Conservation (phyloP, 2,888 invertebrate species). For the Fragum fragum region DNA sequence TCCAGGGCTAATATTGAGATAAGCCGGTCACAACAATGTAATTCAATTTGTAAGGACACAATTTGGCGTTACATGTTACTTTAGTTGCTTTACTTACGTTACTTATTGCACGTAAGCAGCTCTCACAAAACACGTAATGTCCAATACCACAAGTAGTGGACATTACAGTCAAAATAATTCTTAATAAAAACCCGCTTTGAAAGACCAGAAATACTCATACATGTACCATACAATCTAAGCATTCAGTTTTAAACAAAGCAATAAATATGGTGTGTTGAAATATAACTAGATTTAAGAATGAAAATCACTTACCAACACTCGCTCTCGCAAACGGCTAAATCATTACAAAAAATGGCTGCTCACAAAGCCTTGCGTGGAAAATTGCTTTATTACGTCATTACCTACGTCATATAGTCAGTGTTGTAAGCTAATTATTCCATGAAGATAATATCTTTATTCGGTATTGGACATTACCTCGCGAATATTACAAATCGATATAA, state of each 20-base stretch:
- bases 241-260: not conserved
- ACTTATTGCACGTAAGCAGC: not conserved
- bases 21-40: not conserved
- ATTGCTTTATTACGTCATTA: not conserved
- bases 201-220: not conserved
- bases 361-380: not conserved
- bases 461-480: slow-evolving; percentile 1
- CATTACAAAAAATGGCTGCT: not conserved
- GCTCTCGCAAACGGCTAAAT: not conserved
- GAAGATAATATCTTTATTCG: not conserved
- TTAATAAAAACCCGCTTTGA: not conserved
- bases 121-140: slow-evolving; percentile 14
- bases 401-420: not conserved
- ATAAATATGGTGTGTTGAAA: not conserved
- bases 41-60: not conserved
- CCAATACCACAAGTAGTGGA: not conserved
- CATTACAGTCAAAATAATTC: slow-evolving; percentile 11
- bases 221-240: not conserved
- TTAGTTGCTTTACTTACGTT: not conserved
- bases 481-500: not conserved
- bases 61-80: not conserved
- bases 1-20: not conserved
- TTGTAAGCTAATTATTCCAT: not conserved
- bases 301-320: not conserved
- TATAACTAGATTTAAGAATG: not conserved